A percentile compares a stretch with the other conserved stretches of the same genome.
phyloP scores from a whole-genome alignment of 2,113 vertebrate species.

The Colinus virginianus region DNA sequence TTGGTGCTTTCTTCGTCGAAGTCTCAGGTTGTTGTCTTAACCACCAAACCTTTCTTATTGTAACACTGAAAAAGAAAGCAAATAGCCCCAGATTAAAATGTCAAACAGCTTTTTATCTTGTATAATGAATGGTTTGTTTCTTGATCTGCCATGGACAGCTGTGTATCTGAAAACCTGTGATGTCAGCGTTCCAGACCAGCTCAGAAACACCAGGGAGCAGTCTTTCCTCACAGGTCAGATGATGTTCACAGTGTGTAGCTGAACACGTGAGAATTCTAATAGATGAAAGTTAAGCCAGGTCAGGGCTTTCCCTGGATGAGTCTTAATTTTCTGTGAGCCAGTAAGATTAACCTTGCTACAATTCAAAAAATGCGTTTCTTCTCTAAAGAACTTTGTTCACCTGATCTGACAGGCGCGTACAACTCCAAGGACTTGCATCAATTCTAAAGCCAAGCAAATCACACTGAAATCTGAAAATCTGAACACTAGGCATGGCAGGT shows the following conservation, averaged over 20 bases:
- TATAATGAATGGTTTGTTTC: neutral
- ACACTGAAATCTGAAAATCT: neutral
- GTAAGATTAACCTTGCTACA: neutral
- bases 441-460: neutral
- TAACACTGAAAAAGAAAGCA: neutral
- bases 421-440: neutral
- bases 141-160: neutral
- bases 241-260: neutral
- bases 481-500: neutral
- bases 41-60: neutral
- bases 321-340: neutral
- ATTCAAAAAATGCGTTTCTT: neutral
- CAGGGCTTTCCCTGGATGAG: neutral
- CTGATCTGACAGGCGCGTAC: neutral
- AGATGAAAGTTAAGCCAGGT: neutral
- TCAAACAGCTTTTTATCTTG: neutral
- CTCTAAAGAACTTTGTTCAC: neutral
- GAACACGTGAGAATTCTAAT: neutral
- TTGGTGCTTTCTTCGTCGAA: neutral
- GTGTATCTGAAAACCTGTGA: neutral
- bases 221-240: neutral
- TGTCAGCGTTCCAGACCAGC: neutral
- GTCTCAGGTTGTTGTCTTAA: neutral
- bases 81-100: neutral
- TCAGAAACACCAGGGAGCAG: neutral